Conservation (phyloP, 2,888 invertebrate species). For the Trypoxylon attenuatum region DNA sequence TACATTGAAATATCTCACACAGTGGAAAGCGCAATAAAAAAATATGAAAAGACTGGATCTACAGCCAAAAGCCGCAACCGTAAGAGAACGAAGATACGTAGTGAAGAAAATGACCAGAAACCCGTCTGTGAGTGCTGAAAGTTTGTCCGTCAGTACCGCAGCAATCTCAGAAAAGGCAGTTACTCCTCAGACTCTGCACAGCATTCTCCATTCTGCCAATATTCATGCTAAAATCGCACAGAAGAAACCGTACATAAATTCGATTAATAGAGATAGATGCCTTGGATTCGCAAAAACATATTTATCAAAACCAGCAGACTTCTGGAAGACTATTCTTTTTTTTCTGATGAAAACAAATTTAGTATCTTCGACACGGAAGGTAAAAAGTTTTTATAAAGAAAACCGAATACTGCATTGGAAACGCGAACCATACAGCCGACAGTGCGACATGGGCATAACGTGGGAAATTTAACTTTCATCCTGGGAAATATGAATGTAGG, state of each 20-base stretch:
- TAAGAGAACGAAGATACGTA: conserved; percentile 4
- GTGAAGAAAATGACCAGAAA: not conserved
- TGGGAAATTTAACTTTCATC: no score
- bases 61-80: conserved; percentile 2
- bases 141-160: not conserved
- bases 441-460: no score
- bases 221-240: conserved; percentile 15
- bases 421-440: no score
- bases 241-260: conserved; percentile 12
- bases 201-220: conserved; percentile 15
- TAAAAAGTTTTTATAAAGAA: conserved; percentile 5
- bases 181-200: conserved; percentile 10
- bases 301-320: conserved; percentile 12
- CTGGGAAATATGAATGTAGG: no score
- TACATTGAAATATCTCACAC: no score
- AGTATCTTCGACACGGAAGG: no score
- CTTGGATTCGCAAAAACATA: conserved; percentile 4
- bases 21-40: not conserved
- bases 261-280: conserved; percentile 4
- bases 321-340: conserved; percentile 11
- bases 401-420: not conserved
- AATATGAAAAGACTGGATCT: not conserved
- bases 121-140: not conserved
- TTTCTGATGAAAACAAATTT: no score
- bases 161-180: conserved; percentile 1